Evolutionary conservation across 2,888 invertebrate species (phyloP).

Genomic region (Caenorhabditis virilis): DNA sequence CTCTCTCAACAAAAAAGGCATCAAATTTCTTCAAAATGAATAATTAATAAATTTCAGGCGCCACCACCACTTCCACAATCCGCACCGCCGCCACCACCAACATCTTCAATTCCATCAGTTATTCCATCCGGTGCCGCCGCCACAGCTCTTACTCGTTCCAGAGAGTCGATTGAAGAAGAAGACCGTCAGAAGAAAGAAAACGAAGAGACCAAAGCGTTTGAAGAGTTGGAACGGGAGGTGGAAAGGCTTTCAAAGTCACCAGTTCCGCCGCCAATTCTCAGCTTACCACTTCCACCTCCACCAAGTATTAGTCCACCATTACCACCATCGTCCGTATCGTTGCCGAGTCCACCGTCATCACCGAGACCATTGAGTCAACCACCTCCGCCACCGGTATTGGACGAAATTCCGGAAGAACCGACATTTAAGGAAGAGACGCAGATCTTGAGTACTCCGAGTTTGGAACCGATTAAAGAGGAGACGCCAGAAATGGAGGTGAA

Average conservation of each 20-base stretch:
- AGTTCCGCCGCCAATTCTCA: constrained; percentile 22
- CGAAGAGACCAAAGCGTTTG: constrained; percentile 27
- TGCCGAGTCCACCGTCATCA: constrained; percentile 15
- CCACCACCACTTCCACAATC: too few relatives aligned
- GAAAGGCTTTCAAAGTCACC: constrained; percentile 16
- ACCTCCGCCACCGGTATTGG: not conserved
- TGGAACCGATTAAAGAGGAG: not conserved
- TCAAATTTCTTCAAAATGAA: too few relatives aligned
- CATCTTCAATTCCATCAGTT: constrained; percentile 3
- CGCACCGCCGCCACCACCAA: constrained; percentile 13
- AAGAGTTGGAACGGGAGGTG: constrained; percentile 31
- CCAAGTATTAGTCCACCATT: constrained; percentile 8
- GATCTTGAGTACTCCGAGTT: not conserved
- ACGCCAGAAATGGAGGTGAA: not conserved
- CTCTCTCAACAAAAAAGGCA: too few relatives aligned
- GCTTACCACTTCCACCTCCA: constrained; percentile 27
- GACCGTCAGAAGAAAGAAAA: constrained; percentile 17
- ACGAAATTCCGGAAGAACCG: not conserved
- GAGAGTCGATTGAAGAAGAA: constrained; percentile 22
- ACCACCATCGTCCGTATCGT: not conserved
- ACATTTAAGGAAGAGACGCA: not conserved
- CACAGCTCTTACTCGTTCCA: not conserved
- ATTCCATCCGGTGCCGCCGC: not conserved
- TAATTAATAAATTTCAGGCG: constrained; percentile 3
- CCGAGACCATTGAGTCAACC: constrained; percentile 24